These are phyloP conservation scores for Rhabdornis inornatus DNA, from an alignment of 2,113 vertebrate genomes.

Conservation along the genomic window DNA sequence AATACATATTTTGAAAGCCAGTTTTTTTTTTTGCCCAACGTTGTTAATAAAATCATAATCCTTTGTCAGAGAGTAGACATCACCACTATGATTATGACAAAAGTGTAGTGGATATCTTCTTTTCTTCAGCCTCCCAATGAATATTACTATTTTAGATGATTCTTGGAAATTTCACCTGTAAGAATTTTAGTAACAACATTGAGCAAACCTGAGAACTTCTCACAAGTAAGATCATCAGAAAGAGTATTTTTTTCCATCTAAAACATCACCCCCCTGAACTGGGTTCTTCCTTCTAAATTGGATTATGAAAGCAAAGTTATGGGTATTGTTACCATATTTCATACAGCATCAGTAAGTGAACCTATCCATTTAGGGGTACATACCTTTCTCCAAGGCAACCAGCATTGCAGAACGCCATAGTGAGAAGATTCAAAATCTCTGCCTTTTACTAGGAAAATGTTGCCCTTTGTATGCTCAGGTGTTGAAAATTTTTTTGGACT, in stretches of 20 bases:
- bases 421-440: background rate
- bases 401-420: background rate
- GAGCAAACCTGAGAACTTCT: background rate
- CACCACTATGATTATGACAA: background rate
- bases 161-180: background rate
- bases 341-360: background rate
- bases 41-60: background rate
- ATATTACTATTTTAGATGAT: background rate
- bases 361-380: background rate
- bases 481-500: background rate
- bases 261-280: background rate
- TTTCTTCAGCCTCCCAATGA: background rate
- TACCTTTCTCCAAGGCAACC: background rate
- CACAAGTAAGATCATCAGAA: background rate
- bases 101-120: background rate
- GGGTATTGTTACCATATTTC: background rate
- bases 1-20: background rate
- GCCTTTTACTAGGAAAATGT: background rate
- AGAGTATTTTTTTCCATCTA: background rate
- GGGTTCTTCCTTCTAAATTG: background rate
- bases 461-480: background rate
- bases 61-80: background rate
- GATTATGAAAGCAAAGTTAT: background rate
- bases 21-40: accelerated
- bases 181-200: background rate